Conservation (phyloP, 1,140 invertebrate genomes). For the Calephelis virginiensis region DNA sequence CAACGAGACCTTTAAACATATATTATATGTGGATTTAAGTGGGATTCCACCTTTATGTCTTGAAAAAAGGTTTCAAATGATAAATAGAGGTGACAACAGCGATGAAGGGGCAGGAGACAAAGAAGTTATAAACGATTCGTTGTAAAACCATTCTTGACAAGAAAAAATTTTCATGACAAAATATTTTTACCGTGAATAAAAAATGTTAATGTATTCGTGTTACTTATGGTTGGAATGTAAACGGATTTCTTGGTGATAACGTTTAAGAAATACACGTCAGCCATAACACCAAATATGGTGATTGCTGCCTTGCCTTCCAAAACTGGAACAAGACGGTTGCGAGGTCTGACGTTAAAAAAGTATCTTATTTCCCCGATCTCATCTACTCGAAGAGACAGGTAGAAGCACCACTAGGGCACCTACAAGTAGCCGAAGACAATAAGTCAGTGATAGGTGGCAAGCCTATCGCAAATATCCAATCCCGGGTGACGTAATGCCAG, state of each 20-base stretch:
- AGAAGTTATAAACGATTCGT: constrained; percentile 14
- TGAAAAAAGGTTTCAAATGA: constrained; percentile 13
- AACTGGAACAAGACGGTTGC: no score
- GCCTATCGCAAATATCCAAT: no score
- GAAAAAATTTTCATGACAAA: constrained; percentile 5
- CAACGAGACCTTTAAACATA: neutral
- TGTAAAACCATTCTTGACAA: constrained; percentile 13
- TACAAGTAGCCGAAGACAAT: no score
- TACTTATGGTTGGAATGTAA: neutral
- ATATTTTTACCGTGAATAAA: constrained; percentile 1
- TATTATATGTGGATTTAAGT: neutral
- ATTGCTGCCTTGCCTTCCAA: no score
- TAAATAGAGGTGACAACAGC: constrained; percentile 16
- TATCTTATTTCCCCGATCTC: no score
- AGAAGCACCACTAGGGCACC: no score
- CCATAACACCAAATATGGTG: no score
- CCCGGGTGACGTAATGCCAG: no score
- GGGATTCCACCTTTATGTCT: neutral
- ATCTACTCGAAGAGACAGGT: no score
- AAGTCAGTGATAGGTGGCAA: no score
- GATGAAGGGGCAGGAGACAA: constrained; percentile 10
- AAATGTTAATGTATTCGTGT: neutral
- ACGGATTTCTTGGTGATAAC: neutral
- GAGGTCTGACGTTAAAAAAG: no score
- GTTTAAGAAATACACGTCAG: no score